Conservation (phyloP, 2,113 vertebrate genomes). For the Lepus timidus region DNA sequence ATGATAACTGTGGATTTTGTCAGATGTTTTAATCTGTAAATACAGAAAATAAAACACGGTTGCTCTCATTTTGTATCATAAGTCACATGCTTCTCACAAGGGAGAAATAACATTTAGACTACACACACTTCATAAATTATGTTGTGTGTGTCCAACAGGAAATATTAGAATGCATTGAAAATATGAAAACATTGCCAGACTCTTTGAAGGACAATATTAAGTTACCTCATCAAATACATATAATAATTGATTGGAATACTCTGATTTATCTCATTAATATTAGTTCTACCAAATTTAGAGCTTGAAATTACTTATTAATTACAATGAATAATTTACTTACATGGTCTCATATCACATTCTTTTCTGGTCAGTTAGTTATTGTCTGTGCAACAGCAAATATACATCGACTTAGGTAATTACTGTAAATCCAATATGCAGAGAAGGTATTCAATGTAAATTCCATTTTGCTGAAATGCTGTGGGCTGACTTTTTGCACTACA, state of each 20-base stretch:
- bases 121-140: not conserved
- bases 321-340: not conserved
- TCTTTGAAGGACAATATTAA: not conserved
- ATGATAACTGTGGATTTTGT: not conserved
- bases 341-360: not conserved
- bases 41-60: not conserved
- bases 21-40: not conserved
- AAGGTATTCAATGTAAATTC: not conserved
- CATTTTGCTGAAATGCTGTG: not conserved
- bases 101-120: not conserved
- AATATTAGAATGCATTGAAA: not conserved
- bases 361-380: not conserved
- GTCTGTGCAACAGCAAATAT: not conserved
- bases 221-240: not conserved
- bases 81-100: not conserved
- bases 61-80: not conserved
- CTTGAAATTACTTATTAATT: not conserved
- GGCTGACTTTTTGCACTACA: not conserved
- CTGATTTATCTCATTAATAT: not conserved
- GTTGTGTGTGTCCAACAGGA: not conserved
- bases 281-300: not conserved
- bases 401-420: not conserved
- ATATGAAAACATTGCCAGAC: not conserved
- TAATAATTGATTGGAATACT: not conserved
- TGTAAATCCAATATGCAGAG: not conserved